Percentiles rank a stretch among this genome's conserved stretches.
Conservation (phyloP, 2,888 invertebrate species). For the Macrophya alboannulata region DNA sequence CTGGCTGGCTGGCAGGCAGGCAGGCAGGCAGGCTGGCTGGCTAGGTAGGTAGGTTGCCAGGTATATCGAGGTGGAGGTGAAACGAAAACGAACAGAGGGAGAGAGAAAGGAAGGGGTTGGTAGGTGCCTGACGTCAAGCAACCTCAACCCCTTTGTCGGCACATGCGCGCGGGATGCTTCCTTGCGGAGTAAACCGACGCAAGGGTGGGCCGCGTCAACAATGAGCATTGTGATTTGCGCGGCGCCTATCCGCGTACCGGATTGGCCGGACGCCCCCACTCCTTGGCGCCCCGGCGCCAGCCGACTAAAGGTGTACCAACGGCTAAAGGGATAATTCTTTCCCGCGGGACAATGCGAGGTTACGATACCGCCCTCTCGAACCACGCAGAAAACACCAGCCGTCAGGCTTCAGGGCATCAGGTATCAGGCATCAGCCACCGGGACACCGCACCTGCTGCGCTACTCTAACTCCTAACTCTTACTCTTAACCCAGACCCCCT, state of each 20-base stretch:
- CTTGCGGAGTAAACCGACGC: constrained; percentile 29
- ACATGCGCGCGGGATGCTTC: constrained; percentile 46
- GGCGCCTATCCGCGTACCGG: constrained; percentile 59
- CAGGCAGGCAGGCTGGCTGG: not conserved
- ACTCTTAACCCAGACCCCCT: not conserved
- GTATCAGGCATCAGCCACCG: not conserved
- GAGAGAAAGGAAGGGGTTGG: constrained; percentile 20
- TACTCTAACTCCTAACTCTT: not conserved
- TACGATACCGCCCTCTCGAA: not conserved
- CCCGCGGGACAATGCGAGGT: not conserved
- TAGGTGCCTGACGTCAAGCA: constrained; percentile 40
- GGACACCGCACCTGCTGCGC: constrained; percentile 17
- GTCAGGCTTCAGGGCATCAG: not conserved
- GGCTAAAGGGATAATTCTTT: not conserved
- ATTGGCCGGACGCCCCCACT: constrained; percentile 51
- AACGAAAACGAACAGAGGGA: constrained; percentile 6
- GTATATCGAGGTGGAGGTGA: not conserved
- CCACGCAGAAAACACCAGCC: not conserved
- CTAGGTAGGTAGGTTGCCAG: constrained; percentile 3
- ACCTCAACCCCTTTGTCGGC: constrained; percentile 55
- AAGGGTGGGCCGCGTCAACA: constrained; percentile 78
- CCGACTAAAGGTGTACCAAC: not conserved
- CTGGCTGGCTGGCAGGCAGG: constrained; percentile 4
- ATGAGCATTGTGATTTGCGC: constrained; percentile 80
- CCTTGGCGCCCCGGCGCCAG: not conserved